phyloP scores from a whole-genome alignment of 1,140 invertebrate genomes.

The Drepana arcuata region DNA sequence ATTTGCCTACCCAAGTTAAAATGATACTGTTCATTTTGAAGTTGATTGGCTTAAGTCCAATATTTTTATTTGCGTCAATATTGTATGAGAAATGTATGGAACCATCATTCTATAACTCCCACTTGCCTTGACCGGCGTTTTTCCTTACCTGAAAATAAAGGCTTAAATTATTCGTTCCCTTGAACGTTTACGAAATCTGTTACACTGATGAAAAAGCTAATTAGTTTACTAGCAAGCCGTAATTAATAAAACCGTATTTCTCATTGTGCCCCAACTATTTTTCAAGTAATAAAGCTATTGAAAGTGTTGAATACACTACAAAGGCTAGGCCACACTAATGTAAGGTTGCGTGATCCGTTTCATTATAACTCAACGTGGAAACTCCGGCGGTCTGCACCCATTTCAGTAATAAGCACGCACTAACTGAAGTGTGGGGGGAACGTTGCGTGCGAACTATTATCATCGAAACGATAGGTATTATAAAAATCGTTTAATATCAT shows the following conservation, averaged over 20 bases:
- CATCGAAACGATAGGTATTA: no score
- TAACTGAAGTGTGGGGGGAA: conserved; percentile 14
- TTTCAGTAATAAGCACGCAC: conserved; percentile 23
- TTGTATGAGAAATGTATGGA: background rate
- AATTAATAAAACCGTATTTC: no score
- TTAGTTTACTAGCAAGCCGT: conserved; percentile 14
- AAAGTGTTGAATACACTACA: no score
- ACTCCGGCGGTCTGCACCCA: conserved; percentile 23
- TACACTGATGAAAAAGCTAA: no score
- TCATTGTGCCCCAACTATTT: no score
- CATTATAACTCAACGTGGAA: conserved; percentile 29
- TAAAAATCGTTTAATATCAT: no score
- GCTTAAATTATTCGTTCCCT: conserved; percentile 20
- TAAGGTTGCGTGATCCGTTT: conserved; percentile 23
- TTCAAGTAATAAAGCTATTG: no score
- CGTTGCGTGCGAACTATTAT: conserved; percentile 16
- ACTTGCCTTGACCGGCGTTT: conserved; percentile 6
- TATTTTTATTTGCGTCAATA: background rate
- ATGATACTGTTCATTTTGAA: no score
- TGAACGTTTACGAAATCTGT: no score
- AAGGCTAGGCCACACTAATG: conserved; percentile 13
- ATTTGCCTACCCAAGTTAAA: background rate
- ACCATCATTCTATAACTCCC: background rate
- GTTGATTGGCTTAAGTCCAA: background rate
- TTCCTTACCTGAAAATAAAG: conserved; percentile 25